Percentiles rank a stretch among this genome's conserved stretches.
phyloP scores from a whole-genome alignment of 2,113 vertebrate genomes.

The Gorsachius goisagi region DNA sequence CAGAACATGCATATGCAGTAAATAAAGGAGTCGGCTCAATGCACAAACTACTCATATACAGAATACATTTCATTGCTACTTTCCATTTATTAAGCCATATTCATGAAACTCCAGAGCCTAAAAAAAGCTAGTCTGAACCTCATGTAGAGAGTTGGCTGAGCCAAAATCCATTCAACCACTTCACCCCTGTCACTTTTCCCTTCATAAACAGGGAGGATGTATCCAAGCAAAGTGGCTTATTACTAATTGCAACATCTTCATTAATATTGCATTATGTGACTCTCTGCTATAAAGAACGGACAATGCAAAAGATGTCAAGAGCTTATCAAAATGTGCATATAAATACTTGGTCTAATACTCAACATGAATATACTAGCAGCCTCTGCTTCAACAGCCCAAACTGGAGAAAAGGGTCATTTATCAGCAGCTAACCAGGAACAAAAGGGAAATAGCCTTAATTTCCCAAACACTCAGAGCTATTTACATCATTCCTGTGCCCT shows the following conservation, averaged over 20 bases:
- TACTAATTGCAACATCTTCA: conserved; percentile 14
- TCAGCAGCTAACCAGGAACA: background rate
- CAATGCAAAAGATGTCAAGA: background rate
- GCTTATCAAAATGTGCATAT: background rate
- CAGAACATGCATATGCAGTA: background rate
- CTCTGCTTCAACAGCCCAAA: background rate
- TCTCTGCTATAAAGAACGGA: background rate
- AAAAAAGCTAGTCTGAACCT: background rate
- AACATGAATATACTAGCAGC: background rate
- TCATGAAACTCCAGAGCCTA: background rate
- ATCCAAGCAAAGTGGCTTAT: background rate
- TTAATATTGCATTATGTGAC: background rate
- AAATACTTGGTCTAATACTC: background rate
- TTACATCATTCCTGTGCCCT: background rate
- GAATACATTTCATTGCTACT: background rate
- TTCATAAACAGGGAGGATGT: background rate
- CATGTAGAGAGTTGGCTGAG: background rate
- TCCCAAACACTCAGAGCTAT: background rate
- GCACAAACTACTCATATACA: background rate
- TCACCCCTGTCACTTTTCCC: background rate
- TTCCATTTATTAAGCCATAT: background rate
- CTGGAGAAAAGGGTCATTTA: background rate
- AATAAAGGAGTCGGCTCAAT: background rate
- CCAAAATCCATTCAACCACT: background rate
- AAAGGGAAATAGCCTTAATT: background rate